These are phyloP conservation scores for Frieseomelitta varia DNA, from an alignment of 1,140 invertebrate genomes.

Conservation along the genomic window DNA sequence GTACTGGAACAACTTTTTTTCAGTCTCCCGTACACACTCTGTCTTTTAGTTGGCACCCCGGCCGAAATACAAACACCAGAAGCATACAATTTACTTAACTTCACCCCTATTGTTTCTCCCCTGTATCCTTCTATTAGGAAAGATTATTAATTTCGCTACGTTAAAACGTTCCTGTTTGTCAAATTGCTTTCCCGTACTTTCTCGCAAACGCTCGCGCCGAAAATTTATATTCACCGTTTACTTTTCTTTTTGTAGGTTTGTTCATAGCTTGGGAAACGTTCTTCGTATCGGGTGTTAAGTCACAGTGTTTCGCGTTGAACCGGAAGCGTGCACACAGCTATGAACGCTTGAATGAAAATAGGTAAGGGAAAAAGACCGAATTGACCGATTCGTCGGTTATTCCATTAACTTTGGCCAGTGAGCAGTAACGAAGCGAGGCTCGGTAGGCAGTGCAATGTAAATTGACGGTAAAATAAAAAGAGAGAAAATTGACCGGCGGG, in stretches of 20 bases:
- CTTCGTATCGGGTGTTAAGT: neutral
- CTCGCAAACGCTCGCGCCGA: no score
- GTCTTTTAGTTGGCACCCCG: neutral
- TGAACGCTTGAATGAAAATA: neutral
- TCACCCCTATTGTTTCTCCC: neutral
- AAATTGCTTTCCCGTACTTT: neutral
- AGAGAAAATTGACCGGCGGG: constrained; percentile 16
- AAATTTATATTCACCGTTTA: neutral
- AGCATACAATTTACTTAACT: neutral
- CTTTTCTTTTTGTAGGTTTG: neutral
- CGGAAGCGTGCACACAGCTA: no score
- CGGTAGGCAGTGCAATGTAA: constrained; percentile 39
- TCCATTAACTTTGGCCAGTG: constrained; percentile 47
- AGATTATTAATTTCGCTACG: neutral
- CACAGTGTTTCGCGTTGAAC: neutral
- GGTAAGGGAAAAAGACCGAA: constrained; percentile 20
- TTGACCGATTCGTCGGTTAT: constrained; percentile 42
- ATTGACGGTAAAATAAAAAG: constrained; percentile 49
- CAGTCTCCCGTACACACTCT: neutral
- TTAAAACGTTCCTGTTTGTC: neutral
- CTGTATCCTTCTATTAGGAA: neutral
- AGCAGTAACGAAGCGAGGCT: constrained; percentile 46
- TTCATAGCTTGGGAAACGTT: neutral
- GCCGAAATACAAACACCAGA: neutral
- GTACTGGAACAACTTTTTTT: neutral